Percentiles rank a stretch among this genome's conserved stretches.
Conservation (phyloP, 2,113 vertebrate genomes). For the Strix aluco region DNA sequence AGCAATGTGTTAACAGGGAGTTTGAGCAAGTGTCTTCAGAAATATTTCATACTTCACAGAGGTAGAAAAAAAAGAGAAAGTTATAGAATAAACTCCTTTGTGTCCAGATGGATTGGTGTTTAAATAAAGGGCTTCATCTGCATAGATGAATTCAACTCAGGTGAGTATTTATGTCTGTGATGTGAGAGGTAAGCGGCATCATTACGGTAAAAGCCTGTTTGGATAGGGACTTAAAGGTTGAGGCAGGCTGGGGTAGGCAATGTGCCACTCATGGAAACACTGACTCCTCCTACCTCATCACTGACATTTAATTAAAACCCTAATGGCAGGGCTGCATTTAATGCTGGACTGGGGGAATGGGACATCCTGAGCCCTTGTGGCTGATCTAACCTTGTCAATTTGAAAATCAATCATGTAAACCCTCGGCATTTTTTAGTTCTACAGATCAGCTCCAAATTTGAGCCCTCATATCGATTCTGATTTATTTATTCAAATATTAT, state of each 20-base stretch:
- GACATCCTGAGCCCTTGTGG: neutral
- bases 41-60: neutral
- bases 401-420: neutral
- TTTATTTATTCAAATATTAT: neutral
- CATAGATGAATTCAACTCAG: neutral
- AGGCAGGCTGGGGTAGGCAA: neutral
- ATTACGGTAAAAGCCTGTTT: neutral
- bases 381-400: neutral
- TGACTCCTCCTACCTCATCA: neutral
- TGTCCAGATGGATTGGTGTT: neutral
- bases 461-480: neutral
- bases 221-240: neutral
- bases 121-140: neutral
- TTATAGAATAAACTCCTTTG: neutral
- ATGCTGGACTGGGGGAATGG: neutral
- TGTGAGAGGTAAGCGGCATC: accelerated
- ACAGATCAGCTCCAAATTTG: neutral
- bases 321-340: neutral
- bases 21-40: neutral
- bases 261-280: neutral
- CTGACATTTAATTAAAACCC: neutral
- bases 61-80: neutral
- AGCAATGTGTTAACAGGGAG: neutral
- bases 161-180: neutral
- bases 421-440: neutral